phyloP scores from a whole-genome alignment of 2,888 invertebrate genomes.

The Latrodectus elegans region DNA sequence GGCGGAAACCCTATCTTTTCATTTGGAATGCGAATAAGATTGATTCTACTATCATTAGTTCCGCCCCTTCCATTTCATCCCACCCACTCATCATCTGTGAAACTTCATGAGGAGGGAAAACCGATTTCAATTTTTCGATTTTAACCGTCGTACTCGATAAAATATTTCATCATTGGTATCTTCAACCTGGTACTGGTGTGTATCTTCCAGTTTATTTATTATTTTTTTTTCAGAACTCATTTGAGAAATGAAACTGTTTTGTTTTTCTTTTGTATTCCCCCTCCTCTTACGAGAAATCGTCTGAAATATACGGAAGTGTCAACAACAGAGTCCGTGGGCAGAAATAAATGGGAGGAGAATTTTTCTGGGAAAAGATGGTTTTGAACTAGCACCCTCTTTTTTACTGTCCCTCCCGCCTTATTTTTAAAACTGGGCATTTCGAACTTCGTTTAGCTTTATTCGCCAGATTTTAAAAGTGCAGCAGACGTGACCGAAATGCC shows the following conservation, averaged over 20 bases:
- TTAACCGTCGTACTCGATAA: not conserved
- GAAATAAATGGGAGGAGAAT: constrained; percentile 15
- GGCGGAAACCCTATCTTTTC: constrained; percentile 40
- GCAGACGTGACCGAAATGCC: constrained; percentile 36
- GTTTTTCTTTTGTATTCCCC: not conserved
- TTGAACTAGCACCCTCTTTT: not conserved
- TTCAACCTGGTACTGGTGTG: not conserved
- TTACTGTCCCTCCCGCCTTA: not conserved
- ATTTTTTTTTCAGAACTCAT: not conserved
- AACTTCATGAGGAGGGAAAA: not conserved
- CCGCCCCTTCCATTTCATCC: not conserved
- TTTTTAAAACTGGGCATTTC: not conserved
- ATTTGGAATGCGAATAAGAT: constrained; percentile 47
- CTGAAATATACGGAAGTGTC: constrained; percentile 42
- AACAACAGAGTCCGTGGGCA: constrained; percentile 18
- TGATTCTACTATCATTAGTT: constrained; percentile 48
- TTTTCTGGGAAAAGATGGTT: not conserved
- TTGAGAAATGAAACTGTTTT: not conserved
- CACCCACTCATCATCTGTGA: too few species aligned
- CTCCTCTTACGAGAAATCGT: not conserved
- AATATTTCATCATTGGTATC: constrained; percentile 4
- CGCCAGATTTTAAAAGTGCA: constrained; percentile 36
- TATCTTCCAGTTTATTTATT: not conserved
- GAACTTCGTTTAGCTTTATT: not conserved
- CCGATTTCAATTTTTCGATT: constrained; percentile 44